These are phyloP conservation scores for Oreochromis tanganicae DNA, from an alignment of 2,113 vertebrate species.

Conservation along the genomic window DNA sequence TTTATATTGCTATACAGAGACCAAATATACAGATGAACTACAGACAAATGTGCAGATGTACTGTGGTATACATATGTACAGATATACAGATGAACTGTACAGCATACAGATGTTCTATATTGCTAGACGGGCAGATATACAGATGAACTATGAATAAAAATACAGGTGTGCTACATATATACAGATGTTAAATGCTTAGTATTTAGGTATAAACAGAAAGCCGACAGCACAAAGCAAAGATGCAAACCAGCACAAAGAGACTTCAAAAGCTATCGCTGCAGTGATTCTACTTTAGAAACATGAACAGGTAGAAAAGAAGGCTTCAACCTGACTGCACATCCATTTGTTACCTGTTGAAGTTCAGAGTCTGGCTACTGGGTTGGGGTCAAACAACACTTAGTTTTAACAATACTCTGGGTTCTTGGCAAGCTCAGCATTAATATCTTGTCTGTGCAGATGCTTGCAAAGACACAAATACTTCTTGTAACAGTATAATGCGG, in stretches of 20 bases:
- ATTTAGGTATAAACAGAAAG: not conserved
- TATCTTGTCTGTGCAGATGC: fast-evolving
- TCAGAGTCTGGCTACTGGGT: not conserved
- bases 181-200: not conserved
- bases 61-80: not conserved
- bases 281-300: not conserved
- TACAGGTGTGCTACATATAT: not conserved
- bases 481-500: not conserved
- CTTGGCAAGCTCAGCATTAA: not conserved
- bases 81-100: not conserved
- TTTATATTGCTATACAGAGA: not conserved
- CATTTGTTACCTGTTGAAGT: not conserved
- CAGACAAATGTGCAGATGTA: not conserved
- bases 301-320: not conserved
- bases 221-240: not conserved
- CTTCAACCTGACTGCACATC: not conserved
- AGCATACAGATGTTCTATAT: not conserved
- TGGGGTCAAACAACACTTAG: not conserved
- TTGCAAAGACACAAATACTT: fast-evolving
- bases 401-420: not conserved
- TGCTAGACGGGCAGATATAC: fast-evolving
- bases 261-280: fast-evolving
- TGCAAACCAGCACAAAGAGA: not conserved
- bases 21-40: not conserved
- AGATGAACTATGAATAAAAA: not conserved